Base-by-base conservation (phyloP, 1,140 invertebrate genomes). In the Danaus plexippus region DNA sequence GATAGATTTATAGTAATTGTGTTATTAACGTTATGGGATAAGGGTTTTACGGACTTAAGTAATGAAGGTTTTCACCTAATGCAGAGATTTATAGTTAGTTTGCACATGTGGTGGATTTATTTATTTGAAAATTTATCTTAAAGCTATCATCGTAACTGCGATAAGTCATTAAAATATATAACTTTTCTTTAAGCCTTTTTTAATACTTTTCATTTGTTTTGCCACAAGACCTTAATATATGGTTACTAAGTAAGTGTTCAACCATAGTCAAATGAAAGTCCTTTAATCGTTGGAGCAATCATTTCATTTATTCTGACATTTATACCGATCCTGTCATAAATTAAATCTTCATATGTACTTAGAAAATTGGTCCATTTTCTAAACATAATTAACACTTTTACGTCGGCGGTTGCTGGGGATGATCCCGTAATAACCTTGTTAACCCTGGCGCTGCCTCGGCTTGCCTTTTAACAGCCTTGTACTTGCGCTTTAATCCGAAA, bases 1-100 rank as follows among this genome's bases (percentile, higher is more conserved):
- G 83, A 86, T 86, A 86, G 83, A 86, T 86, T 86, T 86, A 86
- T 86, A 83, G 83, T 86, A 85, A 86, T 86, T 86, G 83, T 86
- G 83, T 86, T 86, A 86, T 86, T 86, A 86, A 85, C 83, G 78
- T 85, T 86, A 86, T 83, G 80, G 83, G 83, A 80, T 85, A 85
- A 86, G 83, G 83, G 83, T 86, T 86, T 86, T 81, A 85, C 82
- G 80, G 80, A 76, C 81, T 85, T 85, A 85, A 85, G 83, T 85
- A 85, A 85, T 80, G 81, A 79, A 83, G 67, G 80, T 79, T 76
- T 73, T 78, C 69, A 80, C 74, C 71, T 85, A 86, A 86, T 83
- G 67, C 80, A 68, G 51, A 74, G 74, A 85, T 83, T 85, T 85
- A 84, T 84, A 77, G 80, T 77, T 64, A 67, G 68, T 73, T 75